Percentiles rank a stretch among this genome's conserved stretches.
Evolutionary conservation across 2,797 vertebrate species (phyloP).

Genomic region (Tachyglossus aculeatus): DNA sequence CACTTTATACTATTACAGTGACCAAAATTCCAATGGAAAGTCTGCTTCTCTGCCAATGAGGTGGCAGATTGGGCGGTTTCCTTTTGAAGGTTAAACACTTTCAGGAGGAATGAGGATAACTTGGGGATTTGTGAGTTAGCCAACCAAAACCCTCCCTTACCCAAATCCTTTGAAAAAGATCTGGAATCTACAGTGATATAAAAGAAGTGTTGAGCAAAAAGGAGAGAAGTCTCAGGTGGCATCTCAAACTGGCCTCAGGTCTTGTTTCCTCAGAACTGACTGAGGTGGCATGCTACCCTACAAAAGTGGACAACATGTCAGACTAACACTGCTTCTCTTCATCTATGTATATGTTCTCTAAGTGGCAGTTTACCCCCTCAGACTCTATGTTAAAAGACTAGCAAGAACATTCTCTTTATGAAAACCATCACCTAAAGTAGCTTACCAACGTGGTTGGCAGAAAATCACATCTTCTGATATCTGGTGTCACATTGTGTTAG

Average conservation of each 20-base stretch:
- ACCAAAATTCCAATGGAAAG: too few species aligned
- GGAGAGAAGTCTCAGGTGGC: constrained; percentile 46
- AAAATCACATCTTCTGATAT: constrained; percentile 77
- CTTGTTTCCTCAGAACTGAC: constrained; percentile 55
- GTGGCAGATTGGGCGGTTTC: too few species aligned
- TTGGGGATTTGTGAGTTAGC: too few species aligned
- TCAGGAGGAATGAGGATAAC: too few species aligned
- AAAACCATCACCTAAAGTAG: constrained; percentile 74
- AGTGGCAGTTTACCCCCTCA: constrained; percentile 74
- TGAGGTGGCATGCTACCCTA: constrained; percentile 67
- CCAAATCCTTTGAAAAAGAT: too few species aligned
- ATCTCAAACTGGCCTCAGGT: constrained; percentile 65
- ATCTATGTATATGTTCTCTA: constrained; percentile 71
- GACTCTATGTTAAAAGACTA: constrained; percentile 80
- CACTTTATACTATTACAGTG: too few species aligned
- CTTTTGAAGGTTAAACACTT: too few species aligned
- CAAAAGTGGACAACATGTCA: constrained; percentile 85
- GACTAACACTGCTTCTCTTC: constrained; percentile 73
- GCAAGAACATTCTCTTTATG: constrained; percentile 84
- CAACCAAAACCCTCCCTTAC: too few species aligned
- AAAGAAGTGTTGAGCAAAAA: constrained; percentile 61
- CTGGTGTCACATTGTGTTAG: constrained; percentile 77
- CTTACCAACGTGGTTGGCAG: constrained; percentile 66
- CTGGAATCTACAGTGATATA: too few species aligned
- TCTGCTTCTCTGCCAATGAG: too few species aligned